Base-by-base conservation (phyloP, 2,113 vertebrate genomes). In the Lepus americanus region DNA sequence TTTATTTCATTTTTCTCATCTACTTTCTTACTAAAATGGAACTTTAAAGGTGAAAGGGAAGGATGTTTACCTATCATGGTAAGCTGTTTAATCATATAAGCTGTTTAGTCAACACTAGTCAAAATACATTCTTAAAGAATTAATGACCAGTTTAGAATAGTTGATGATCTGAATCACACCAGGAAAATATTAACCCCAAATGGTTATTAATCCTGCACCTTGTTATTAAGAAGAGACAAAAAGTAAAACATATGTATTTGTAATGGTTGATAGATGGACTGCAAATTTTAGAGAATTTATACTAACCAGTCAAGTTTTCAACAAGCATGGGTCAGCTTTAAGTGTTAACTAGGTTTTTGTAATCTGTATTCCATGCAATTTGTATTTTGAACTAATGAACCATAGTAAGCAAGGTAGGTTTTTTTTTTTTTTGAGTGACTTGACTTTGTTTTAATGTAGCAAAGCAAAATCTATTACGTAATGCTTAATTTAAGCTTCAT, bases 121-220 rank as follows among this genome's bases (percentile, higher is more conserved):
- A 96, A 95, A 74, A 86, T 81, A 8, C 19, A 53, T 79, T 95
- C 95, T 87, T 59, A 86, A 73, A 64, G 59, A 96, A 91, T 97
- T 93, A 93, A 97, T 98, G 92, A 96, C 64, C 1, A 10, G 82
- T 74, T 96, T 77, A 88, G 92, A 94, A 77, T 5, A 86, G 89
- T 93, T 97, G 97, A 96, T 92, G 96, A 85, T 94, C 80, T 97
- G 91, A 97, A 53, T 12, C 94, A 72, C 88, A 94, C 77, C 13
- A 94, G 94, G 82, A 55, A 89, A 85, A 59, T 92, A 95, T 90
- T 97, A 93, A 95, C 81, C 78, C 81, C 74, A 92, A 73, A 82
- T 79, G 5, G 31, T 86, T 93, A 95, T 97, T 97, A 95, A 97
- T 95, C 13, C 69, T 92, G 20, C 0, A 86, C 31, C 61, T 90